phyloP scores from a whole-genome alignment of 1,140 invertebrate species.

The Drosophila fuyamai region DNA sequence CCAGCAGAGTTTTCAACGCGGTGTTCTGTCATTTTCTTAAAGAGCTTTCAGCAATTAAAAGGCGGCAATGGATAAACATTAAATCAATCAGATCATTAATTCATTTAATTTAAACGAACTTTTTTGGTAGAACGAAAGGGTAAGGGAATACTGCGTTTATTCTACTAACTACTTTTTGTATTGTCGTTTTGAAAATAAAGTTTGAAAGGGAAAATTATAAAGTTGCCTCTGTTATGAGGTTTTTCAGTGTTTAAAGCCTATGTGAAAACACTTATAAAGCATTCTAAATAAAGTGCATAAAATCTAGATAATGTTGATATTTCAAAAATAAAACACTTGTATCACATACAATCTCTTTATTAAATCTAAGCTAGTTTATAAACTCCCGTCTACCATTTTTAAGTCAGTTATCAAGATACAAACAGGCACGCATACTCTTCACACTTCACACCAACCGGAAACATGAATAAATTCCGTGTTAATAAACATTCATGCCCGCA shows the following conservation, averaged over 20 bases:
- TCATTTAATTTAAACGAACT: conserved; percentile 6
- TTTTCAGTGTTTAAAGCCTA: too few species aligned
- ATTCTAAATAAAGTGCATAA: neutral
- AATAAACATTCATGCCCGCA: conserved; percentile 43
- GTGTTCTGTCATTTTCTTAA: conserved; percentile 30
- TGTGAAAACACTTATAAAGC: too few species aligned
- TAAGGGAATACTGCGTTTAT: too few species aligned
- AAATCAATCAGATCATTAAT: conserved; percentile 21
- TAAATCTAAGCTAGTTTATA: neutral
- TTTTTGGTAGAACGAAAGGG: neutral
- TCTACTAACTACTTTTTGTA: too few species aligned
- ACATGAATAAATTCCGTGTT: conserved; percentile 41
- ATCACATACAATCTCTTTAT: conserved; percentile 2
- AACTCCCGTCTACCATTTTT: neutral
- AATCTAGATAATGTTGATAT: neutral
- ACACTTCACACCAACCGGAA: conserved; percentile 5
- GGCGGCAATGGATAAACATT: conserved; percentile 31
- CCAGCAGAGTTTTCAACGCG: conserved; percentile 38
- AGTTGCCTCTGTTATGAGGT: too few species aligned
- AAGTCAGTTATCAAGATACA: conserved; percentile 12
- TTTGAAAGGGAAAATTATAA: neutral
- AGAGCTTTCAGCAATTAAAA: conserved; percentile 31
- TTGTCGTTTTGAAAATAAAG: neutral
- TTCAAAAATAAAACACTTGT: neutral
- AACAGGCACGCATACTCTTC: neutral